Evolutionary conservation across 1,140 invertebrate species (phyloP).

Genomic region (Melanaphis sacchari): DNA sequence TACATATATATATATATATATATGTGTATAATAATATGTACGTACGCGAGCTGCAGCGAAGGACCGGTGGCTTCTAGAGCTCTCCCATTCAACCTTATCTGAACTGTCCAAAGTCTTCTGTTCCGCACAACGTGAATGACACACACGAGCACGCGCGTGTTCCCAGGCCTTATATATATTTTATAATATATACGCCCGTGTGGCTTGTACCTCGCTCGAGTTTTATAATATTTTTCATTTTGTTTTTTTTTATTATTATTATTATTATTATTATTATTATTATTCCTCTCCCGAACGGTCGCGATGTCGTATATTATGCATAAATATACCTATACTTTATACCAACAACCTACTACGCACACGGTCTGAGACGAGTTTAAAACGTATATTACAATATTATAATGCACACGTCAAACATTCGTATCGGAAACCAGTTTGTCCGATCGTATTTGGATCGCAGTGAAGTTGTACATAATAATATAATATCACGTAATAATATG

Average conservation of each 20-base stretch:
- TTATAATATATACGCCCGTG: not conserved
- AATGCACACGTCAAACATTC: constrained; percentile 51
- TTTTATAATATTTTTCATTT: constrained; percentile 24
- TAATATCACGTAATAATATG: constrained; percentile 3
- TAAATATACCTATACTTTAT: not conserved
- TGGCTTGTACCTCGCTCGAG: not conserved
- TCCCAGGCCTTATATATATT: constrained; percentile 5
- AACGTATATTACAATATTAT: constrained; percentile 32
- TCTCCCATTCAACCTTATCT: constrained; percentile 48
- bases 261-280: not conserved
- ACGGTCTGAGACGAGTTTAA: constrained; percentile 41
- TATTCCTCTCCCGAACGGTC: not conserved
- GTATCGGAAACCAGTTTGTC: constrained; percentile 51
- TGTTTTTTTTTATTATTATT: not conserved
- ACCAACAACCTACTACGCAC: not conserved
- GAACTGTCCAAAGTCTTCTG: constrained; percentile 36
- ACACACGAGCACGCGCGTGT: not conserved
- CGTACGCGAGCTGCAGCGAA: not conserved
- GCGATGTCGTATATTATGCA: not conserved
- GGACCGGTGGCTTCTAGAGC: constrained; percentile 3
- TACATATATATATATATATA: no score
- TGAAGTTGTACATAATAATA: not conserved
- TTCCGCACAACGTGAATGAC: not conserved
- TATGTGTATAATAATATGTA: not conserved
- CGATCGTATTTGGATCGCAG: constrained; percentile 31